These are phyloP conservation scores for Acipenser oxyrinchus DNA, from an alignment of 2,797 vertebrate species.

Conservation along the genomic window DNA sequence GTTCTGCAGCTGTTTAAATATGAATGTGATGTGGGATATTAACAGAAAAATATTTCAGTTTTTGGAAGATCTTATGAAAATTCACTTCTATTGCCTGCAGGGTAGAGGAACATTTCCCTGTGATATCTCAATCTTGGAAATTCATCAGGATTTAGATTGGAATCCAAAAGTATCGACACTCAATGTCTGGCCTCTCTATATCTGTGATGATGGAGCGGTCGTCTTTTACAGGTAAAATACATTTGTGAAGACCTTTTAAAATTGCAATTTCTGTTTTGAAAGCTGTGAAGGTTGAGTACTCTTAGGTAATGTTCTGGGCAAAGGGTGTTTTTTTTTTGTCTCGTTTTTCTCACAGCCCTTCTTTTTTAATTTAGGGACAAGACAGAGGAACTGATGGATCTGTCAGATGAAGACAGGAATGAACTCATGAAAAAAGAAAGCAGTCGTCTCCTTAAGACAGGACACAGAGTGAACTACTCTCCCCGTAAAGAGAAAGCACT, in stretches of 20 bases:
- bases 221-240: conserved; percentile 90
- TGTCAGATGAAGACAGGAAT: conserved; percentile 90
- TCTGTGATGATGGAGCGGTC: conserved; percentile 96
- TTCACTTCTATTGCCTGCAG: conserved; percentile 45
- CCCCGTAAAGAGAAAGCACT: conserved; percentile 98
- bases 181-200: conserved; percentile 98
- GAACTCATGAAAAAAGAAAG: conserved; percentile 98
- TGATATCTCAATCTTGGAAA: conserved; percentile 97
- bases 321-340: background rate
- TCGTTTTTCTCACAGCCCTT: background rate
- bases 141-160: conserved; percentile 98
- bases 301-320: too few species aligned
- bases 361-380: conserved; percentile 67
- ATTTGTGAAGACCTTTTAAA: too few species aligned
- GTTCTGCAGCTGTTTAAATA: too few species aligned
- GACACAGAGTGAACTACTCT: conserved; percentile 93
- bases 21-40: too few species aligned
- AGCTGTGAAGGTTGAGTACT: too few species aligned
- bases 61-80: too few species aligned
- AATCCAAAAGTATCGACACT: conserved; percentile 95
- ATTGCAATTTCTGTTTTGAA: too few species aligned
- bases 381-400: conserved; percentile 83
- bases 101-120: conserved; percentile 98
- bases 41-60: too few species aligned
- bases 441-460: conserved; percentile 95